Evolutionary conservation across 2,113 vertebrate species (phyloP), one percentile per base, ranked within the genome.

Genomic region (Tricholaema leucomelas): DNA sequence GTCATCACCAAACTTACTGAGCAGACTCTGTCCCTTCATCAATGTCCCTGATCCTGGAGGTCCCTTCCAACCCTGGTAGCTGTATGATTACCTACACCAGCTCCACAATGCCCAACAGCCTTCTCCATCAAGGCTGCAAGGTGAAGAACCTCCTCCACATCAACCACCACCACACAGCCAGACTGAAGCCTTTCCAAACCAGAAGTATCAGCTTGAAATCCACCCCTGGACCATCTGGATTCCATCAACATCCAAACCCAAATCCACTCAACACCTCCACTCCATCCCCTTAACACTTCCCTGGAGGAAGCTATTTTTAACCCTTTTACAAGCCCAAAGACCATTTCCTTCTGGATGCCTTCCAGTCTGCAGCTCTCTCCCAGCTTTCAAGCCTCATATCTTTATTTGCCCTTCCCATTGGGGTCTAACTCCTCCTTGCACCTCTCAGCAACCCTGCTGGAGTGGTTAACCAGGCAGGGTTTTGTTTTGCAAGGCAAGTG

Each of bases 121-220:
- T 59, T 46, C 6, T 7, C 17, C n/a, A 70, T 8, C 20, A 56
- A 58, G 35, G 55, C 28, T 31, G 35, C 42, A 44, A 18, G 15
- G 15, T 0, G 0, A 74, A 7, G 30, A 19, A 2, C 46, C 25
- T 63, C 48, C 59, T 61, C 30, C 28, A 46, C 24, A 16, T 6
- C 4, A 1, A 17, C 25, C 55, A 42, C 31, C 1, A 0, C 19
- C 23, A 7, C 31, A 38, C n/a, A 58, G 35, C 35, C 28, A 8
- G 85, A 33, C 44, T 58, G 60, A 48, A 48, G 12, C 6, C 55
- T 44, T 74, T 30, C 28, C 40, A 36, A 31, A 25, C 52, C 19
- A 42, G 58, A n/a, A 30, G 3, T 21, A 48, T 20, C 38, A 54
- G 35, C 38, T 70, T 30, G 56, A n/a, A 44, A 75, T 15, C 58